Evolutionary conservation across 2,888 invertebrate genomes (phyloP).

Genomic region (Conops quadrifasciatus): DNA sequence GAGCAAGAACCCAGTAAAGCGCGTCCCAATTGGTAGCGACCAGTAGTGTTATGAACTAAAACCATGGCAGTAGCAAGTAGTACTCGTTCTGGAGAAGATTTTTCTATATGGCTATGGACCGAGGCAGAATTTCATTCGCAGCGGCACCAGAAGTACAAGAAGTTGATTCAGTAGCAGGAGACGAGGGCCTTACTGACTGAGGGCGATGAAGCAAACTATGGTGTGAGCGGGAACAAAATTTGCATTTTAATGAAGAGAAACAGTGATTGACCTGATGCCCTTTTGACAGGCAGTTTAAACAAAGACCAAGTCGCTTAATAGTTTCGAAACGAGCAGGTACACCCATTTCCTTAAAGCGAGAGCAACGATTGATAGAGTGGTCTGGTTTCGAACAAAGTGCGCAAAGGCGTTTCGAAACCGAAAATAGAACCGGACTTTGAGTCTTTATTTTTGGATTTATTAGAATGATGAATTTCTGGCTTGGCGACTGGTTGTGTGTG

Average conservation of each 20-base stretch:
- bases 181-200: neutral
- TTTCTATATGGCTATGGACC: neutral
- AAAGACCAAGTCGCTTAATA: conserved; percentile 25
- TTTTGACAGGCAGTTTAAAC: conserved; percentile 28
- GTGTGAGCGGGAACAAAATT: conserved; percentile 19
- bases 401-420: neutral
- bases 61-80: conserved; percentile 37
- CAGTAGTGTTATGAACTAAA: conserved; percentile 22
- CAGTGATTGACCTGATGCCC: conserved; percentile 17
- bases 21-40: conserved; percentile 3
- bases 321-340: conserved; percentile 21
- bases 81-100: neutral
- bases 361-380: neutral
- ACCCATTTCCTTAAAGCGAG: conserved; percentile 5
- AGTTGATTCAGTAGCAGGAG: neutral
- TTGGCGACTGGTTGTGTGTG: neutral
- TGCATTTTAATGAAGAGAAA: conserved; percentile 21
- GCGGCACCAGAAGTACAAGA: neutral
- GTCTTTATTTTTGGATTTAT: conserved; percentile 9
- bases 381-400: conserved; percentile 4
- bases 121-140: neutral
- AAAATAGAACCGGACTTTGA: conserved; percentile 4
- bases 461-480: neutral
- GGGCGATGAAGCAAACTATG: conserved; percentile 36
- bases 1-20: conserved; percentile 36